These are phyloP conservation scores for Ispidina picta DNA, from an alignment of 2,797 vertebrate genomes.

Conservation along the genomic window DNA sequence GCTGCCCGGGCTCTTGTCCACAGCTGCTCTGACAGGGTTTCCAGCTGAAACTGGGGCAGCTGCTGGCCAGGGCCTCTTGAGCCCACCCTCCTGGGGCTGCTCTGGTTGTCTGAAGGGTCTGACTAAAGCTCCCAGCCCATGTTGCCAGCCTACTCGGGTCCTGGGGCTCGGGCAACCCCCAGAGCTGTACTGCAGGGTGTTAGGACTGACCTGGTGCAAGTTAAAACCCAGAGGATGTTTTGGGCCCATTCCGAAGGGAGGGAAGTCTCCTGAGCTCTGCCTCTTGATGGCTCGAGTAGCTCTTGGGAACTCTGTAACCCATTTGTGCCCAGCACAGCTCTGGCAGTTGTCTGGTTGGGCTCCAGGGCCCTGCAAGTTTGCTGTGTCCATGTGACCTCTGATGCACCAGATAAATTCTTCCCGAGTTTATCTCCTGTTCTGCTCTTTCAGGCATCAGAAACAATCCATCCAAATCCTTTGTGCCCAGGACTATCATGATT, in stretches of 20 bases:
- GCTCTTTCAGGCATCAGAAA: constrained; percentile 83
- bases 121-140: background rate
- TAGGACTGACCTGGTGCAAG: background rate
- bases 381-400: background rate
- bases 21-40: background rate
- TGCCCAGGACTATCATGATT: constrained; percentile 88
- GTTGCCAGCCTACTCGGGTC: background rate
- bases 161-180: background rate
- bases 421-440: background rate
- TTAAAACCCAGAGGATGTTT: background rate
- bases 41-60: background rate
- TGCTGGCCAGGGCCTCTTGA: background rate
- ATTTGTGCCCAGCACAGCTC: background rate
- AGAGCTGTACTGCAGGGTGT: background rate
- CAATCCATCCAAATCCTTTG: constrained; percentile 81
- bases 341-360: background rate
- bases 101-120: background rate
- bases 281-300: background rate
- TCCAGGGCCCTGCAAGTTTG: background rate
- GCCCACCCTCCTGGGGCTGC: background rate
- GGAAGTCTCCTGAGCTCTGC: background rate
- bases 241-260: background rate
- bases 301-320: background rate
- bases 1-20: background rate
- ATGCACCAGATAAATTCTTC: background rate